These are phyloP conservation scores for Sylvia atricapilla DNA, from an alignment of 2,113 vertebrate species.

Conservation along the genomic window DNA sequence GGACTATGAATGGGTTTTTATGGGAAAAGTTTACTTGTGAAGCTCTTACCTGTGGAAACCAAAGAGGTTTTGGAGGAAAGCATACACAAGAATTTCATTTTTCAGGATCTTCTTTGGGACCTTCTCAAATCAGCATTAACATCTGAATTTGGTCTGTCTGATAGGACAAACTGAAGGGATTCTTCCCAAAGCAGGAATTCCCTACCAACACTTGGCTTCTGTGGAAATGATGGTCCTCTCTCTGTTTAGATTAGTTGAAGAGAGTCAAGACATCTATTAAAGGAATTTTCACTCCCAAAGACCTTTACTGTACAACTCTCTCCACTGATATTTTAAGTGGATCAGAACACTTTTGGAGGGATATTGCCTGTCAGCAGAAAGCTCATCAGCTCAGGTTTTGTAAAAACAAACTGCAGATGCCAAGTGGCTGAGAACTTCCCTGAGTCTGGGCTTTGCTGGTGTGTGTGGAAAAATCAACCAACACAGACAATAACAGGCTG, in stretches of 20 bases:
- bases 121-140: neutral
- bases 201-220: neutral
- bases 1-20: neutral
- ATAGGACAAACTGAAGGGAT: neutral
- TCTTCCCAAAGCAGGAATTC: neutral
- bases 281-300: neutral
- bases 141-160: neutral
- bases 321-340: neutral
- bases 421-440: neutral
- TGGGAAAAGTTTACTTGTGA: neutral
- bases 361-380: neutral
- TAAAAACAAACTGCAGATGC: neutral
- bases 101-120: neutral
- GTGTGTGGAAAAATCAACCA: neutral
- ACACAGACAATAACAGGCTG: neutral
- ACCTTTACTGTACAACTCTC: neutral
- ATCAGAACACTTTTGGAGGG: neutral
- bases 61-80: neutral
- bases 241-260: neutral
- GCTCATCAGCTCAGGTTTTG: neutral
- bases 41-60: neutral
- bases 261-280: neutral
- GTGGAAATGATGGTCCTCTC: neutral
- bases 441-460: neutral
- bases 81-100: neutral